Evolutionary conservation across 2,113 vertebrate genomes (phyloP).

Genomic region (Gymnogyps californianus): DNA sequence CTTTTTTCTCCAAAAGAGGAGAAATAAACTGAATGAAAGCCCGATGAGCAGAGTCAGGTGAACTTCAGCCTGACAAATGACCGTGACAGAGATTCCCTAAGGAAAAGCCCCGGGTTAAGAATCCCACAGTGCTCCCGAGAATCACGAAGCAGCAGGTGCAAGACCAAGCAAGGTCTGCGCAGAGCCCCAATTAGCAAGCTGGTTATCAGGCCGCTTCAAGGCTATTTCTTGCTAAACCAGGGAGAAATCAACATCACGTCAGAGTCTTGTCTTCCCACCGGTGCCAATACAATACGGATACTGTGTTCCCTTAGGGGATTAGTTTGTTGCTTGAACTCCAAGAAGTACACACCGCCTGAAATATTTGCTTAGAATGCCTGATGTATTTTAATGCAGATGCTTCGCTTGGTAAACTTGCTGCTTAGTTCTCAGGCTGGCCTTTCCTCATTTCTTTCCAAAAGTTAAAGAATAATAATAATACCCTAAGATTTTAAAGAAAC

Average conservation of each 20-base stretch:
- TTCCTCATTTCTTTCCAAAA: not conserved
- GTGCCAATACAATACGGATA: not conserved
- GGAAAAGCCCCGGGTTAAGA: not conserved
- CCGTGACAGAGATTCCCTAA: not conserved
- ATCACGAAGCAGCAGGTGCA: slow-evolving; percentile 41
- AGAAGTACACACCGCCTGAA: not conserved
- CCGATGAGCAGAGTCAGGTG: not conserved
- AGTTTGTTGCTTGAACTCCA: not conserved
- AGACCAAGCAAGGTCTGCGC: not conserved
- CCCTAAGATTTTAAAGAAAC: not conserved
- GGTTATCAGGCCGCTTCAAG: not conserved
- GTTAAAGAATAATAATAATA: not conserved
- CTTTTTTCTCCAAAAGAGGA: not conserved
- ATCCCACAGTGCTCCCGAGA: not conserved
- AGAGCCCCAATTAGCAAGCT: not conserved
- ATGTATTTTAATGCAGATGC: not conserved
- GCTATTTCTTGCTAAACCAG: not conserved
- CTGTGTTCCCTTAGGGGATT: not conserved
- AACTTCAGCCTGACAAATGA: not conserved
- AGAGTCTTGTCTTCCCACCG: not conserved
- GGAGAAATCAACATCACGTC: not conserved
- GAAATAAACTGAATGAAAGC: not conserved
- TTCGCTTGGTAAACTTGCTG: not conserved
- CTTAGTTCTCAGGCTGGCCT: not conserved
- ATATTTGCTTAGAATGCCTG: not conserved